phyloP scores from a whole-genome alignment of 2,113 vertebrate species.

The Oxyruncus cristatus region DNA sequence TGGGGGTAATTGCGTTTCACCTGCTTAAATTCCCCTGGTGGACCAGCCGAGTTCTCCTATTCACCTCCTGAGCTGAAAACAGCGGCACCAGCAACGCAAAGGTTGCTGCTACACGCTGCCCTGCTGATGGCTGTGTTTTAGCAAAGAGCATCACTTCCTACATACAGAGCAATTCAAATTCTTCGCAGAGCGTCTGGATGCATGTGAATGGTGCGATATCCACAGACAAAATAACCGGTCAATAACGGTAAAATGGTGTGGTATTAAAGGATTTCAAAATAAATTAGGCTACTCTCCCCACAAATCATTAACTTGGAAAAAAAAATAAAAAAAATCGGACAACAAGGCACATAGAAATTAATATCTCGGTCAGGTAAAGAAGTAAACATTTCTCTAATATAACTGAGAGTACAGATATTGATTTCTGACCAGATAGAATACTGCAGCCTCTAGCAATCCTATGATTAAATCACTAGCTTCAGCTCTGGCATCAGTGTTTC shows the following conservation, averaged over 20 bases:
- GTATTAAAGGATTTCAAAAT: constrained; percentile 28
- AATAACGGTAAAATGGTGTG: constrained; percentile 3
- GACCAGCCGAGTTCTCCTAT: not conserved
- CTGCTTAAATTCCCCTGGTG: not conserved
- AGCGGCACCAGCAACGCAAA: not conserved
- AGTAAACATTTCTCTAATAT: constrained; percentile 72
- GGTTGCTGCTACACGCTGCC: not conserved
- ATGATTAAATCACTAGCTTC: constrained; percentile 77
- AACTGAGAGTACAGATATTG: constrained; percentile 70
- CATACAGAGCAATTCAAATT: not conserved
- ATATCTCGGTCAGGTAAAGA: constrained; percentile 68
- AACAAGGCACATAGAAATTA: constrained; percentile 68
- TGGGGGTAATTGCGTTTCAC: not conserved
- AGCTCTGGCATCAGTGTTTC: constrained; percentile 63
- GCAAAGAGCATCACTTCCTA: not conserved
- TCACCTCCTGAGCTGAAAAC: constrained; percentile 2
- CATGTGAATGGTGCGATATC: not conserved
- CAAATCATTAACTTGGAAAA: constrained; percentile 22
- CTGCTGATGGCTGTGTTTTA: constrained; percentile 17
- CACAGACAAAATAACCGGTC: constrained; percentile 27
- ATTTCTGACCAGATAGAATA: constrained; percentile 70
- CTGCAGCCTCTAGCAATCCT: constrained; percentile 68
- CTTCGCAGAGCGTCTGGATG: not conserved
- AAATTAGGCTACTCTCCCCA: constrained; percentile 25
- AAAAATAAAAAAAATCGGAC: not conserved